Evolutionary conservation across 1,140 invertebrate species (phyloP).

Genomic region (Pseudoatta argentina): DNA sequence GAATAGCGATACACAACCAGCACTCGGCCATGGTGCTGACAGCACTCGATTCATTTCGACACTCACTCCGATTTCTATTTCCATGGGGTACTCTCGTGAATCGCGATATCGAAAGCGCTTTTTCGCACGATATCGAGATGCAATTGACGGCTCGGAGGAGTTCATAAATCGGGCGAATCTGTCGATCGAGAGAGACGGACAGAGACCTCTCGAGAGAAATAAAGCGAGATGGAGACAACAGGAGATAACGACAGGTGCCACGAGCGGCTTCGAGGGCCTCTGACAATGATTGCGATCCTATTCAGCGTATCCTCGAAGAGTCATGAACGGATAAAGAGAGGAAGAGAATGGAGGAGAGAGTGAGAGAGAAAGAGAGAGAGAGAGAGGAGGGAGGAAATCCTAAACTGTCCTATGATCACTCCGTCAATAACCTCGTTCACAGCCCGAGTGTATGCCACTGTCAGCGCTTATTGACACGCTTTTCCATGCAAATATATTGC

Average conservation of each 20-base stretch:
- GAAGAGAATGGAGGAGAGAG: background rate
- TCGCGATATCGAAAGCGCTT: constrained; percentile 52
- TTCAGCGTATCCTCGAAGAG: constrained; percentile 47
- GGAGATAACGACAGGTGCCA: constrained; percentile 36
- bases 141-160: constrained; percentile 58
- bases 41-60: constrained; percentile 38
- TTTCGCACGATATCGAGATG: constrained; percentile 49
- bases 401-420: constrained; percentile 37
- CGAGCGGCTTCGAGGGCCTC: background rate
- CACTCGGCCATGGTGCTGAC: background rate
- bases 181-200: constrained; percentile 36
- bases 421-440: constrained; percentile 47
- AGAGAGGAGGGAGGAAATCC: constrained; percentile 6
- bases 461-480: constrained; percentile 48
- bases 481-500: constrained; percentile 25
- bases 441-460: constrained; percentile 5
- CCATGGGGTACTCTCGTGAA: constrained; percentile 44
- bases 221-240: constrained; percentile 2
- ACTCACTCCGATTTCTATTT: constrained; percentile 32
- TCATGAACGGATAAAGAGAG: constrained; percentile 5
- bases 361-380: background rate
- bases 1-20: background rate
- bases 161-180: constrained; percentile 67
- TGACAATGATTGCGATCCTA: constrained; percentile 56
- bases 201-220: constrained; percentile 19